Base-by-base conservation (phyloP, 1,140 invertebrate species). In the Lepeophtheirus salmonis region DNA sequence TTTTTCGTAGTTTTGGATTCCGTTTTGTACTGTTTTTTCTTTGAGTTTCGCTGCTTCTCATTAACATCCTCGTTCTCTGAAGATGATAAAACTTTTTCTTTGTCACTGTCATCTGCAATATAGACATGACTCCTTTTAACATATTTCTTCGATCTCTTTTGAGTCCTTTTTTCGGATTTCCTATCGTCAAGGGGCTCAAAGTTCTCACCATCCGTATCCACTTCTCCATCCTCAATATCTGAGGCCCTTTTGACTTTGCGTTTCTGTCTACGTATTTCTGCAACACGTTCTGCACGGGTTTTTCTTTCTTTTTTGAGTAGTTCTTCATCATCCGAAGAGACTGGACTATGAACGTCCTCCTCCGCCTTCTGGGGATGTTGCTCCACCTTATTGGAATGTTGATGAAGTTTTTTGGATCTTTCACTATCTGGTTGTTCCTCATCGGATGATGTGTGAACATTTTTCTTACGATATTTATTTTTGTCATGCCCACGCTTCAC, bases 291-390 rank as follows among this genome's bases (percentile, higher is more conserved):
- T 41, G 6, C 16, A 22, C 25, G 25, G 26, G 58, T 62, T 17
- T 56, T 56, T 16, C 58, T 56, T 17, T 18, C 54, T 50, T 49
- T 18, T 13, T 53, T 41, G 23, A 62, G 57, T 63, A 64, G 24
- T 64, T 64, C 61, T 61, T 63, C 23, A 52, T 57, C 59, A 16
- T 50, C 6, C 62, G 50, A n/a, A 25, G 62, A 82, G 56, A 83
- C 79, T 63, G 80, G 77, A 57, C 75, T 75, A 66, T 85, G 84
- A 64, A 84, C 68, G 53, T 65, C 81, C 26, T 78, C 74, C 69
- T 78, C 78, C 13, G 80, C 30, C n/a, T 41, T 41, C 6, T n/a
- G 30, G 30, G n/a, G n/a, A n/a, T n/a, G n/a, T n/a, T n/a, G n/a
- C n/a, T n/a, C n/a, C n/a, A n/a, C n/a, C n/a, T n/a, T n/a, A n/a